phyloP scores from a whole-genome alignment of 2,113 vertebrate genomes.

The Semnornis frantzii region DNA sequence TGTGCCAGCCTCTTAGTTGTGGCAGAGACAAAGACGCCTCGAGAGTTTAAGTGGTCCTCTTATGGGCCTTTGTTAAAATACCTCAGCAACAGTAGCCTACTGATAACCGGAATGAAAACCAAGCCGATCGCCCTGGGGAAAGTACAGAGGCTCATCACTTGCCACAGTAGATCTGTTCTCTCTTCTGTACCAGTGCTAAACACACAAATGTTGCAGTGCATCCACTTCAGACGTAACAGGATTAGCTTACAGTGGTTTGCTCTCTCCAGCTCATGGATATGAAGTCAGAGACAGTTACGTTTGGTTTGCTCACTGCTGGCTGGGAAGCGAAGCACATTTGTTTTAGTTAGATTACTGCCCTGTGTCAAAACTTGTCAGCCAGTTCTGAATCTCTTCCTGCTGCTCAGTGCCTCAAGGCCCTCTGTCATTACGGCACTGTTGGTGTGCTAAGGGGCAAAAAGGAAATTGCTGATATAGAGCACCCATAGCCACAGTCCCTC shows the following conservation, averaged over 20 bases:
- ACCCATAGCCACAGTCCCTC: background rate
- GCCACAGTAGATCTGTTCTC: background rate
- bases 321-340: background rate
- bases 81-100: background rate
- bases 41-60: background rate
- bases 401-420: background rate
- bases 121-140: background rate
- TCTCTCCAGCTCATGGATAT: background rate
- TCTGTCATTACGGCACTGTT: background rate
- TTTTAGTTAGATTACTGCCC: background rate
- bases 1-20: background rate
- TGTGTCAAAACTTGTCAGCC: constrained; percentile 5
- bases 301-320: background rate
- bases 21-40: background rate
- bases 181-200: background rate
- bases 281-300: background rate
- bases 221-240: background rate
- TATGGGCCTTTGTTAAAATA: background rate
- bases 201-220: background rate
- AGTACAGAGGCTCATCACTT: background rate
- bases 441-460: background rate
- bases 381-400: background rate
- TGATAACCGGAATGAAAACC: background rate
- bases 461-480: background rate
- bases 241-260: background rate